Evolutionary conservation across 2,888 invertebrate genomes (phyloP), one percentile per base, ranked within the genome.

Genomic region (Cistogaster globosa): DNA sequence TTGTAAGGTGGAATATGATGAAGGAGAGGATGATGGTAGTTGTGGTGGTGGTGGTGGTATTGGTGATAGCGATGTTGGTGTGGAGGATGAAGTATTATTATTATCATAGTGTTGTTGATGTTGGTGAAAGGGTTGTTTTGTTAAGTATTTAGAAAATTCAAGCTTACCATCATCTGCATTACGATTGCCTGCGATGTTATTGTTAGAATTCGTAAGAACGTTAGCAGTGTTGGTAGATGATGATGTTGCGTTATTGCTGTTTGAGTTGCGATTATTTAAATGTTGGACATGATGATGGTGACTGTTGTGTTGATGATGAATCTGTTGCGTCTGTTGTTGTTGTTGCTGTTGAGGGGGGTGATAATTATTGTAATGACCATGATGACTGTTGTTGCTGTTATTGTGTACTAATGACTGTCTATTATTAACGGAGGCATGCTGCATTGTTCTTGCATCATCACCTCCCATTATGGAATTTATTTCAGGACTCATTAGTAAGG

Each of bases 381-480:
- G 76, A 48, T 76, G 76, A 36, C 72, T 76, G 53, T 48, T 72
- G 72, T 48, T 80, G 60, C 60, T 72, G 57, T 65, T 81, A 69
- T 74, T 81, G 26, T 78, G 80, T 36, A 75, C 32, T 60, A 72
- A 57, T 32, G 68, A 42, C 71, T 78, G 81, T 60, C 71, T 58
- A 68, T 51, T 78, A 53, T 72, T 85, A 51, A 51, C 71, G 38
- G 83, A 53, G 20, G 38, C 69, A 67, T 32, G 88, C 75, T 90
- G 92, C 87, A 91, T 72, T 6, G 90, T 88, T 38, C 87, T 86
- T 55, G 84, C 83, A 91, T 94, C 93, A 90, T 94, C 94, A 87
- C 94, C 94, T 75, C 93, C 92, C 89, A 94, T 94, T 88, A 94
- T 92, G 58, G 96, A 96, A 93, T 95, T 96, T 63, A 96, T 94